Conservation (phyloP, 2,888 invertebrate species). For the Sphaeridia pumilis region DNA sequence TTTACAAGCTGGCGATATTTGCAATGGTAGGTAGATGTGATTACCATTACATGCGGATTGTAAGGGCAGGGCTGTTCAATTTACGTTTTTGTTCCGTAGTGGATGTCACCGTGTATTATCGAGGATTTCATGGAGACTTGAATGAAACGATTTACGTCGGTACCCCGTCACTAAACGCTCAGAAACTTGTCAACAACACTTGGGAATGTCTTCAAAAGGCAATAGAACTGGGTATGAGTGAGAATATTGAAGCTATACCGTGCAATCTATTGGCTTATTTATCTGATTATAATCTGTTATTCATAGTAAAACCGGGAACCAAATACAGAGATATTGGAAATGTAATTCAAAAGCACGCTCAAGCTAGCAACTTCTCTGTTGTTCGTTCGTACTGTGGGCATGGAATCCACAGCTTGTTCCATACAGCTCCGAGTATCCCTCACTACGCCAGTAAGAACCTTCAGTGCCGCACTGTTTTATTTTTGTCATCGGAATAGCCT, state of each 20-base stretch:
- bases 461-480: too few species aligned
- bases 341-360: conserved; percentile 94
- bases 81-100: too few species aligned
- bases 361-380: conserved; percentile 85
- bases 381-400: conserved; percentile 97
- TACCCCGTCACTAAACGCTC: conserved; percentile 69
- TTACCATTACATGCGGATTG: too few species aligned
- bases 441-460: conserved; percentile 88
- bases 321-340: conserved; percentile 95
- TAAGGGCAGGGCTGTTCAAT: too few species aligned
- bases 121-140: conserved; percentile 95
- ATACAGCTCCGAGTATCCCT: conserved; percentile 97
- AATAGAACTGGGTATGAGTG: conserved; percentile 59
- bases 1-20: conserved; percentile 82
- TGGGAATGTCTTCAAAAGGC: conserved; percentile 87
- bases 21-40: too few species aligned
- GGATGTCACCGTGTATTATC: conserved; percentile 94
- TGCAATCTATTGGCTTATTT: too few species aligned
- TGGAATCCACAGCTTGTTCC: conserved; percentile 95
- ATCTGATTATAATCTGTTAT: neutral
- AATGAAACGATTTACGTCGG: conserved; percentile 98
- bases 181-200: conserved; percentile 78
- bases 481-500: too few species aligned
- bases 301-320: conserved; percentile 66
- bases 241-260: too few species aligned